phyloP scores from a whole-genome alignment of 1,140 invertebrate genomes.

The Gonatopus flavifemur region DNA sequence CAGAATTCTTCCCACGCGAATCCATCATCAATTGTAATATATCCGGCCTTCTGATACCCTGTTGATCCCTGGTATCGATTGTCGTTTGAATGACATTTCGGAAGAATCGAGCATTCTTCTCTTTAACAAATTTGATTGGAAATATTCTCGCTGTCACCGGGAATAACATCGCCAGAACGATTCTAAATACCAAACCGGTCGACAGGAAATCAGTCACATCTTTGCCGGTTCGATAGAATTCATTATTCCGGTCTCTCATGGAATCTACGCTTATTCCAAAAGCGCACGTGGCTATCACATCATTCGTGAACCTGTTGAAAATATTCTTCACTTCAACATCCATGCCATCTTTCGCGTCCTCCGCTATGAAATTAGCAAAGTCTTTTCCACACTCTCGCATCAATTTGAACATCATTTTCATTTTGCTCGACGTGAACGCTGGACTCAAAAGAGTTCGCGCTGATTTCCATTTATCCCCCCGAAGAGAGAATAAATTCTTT shows the following conservation, averaged over 20 bases:
- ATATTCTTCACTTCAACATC: constrained; percentile 9
- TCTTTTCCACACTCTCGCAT: constrained; percentile 17
- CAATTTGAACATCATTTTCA: constrained; percentile 31
- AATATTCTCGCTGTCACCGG: not conserved
- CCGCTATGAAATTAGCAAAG: constrained; percentile 32
- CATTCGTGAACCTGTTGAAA: constrained; percentile 48
- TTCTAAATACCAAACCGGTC: not conserved
- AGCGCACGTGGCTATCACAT: constrained; percentile 53
- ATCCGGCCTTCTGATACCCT: not conserved
- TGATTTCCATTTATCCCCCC: constrained; percentile 38
- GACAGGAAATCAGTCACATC: constrained; percentile 12
- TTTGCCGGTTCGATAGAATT: constrained; percentile 27
- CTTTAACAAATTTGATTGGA: constrained; percentile 1
- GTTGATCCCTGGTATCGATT: too few species aligned
- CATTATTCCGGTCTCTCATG: constrained; percentile 33
- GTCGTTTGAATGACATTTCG: constrained; percentile 12
- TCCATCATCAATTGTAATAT: not conserved
- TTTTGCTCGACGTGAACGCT: constrained; percentile 38
- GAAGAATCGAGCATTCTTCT: constrained; percentile 21
- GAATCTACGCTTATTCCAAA: constrained; percentile 59
- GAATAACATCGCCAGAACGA: not conserved
- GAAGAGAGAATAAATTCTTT: constrained; percentile 39
- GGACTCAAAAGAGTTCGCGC: constrained; percentile 35
- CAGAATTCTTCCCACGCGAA: not conserved
- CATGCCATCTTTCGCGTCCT: constrained; percentile 18